Evolutionary conservation across 1,140 invertebrate genomes (phyloP).

Genomic region (Belonocnema kinseyi): DNA sequence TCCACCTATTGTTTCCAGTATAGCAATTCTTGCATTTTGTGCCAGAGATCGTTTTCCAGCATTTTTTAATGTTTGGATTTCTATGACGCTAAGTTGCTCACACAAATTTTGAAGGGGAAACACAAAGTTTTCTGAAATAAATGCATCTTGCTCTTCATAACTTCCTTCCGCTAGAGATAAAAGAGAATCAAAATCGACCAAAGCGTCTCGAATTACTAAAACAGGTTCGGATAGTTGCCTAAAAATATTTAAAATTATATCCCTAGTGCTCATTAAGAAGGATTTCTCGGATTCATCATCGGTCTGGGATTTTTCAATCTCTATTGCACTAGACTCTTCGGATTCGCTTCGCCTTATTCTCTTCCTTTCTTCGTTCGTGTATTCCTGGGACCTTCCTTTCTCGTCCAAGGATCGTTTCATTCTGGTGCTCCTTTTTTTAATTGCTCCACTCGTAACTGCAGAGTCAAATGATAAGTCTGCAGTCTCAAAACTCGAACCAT

Average conservation of each 20-base stretch:
- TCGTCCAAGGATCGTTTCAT: slow-evolving; percentile 53
- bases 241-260: slow-evolving; percentile 56
- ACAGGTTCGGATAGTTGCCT: slow-evolving; percentile 57
- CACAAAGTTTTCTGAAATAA: slow-evolving; percentile 59
- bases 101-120: slow-evolving; percentile 64
- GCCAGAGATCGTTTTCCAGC: slow-evolving; percentile 59
- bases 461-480: slow-evolving; percentile 59
- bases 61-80: slow-evolving; percentile 61
- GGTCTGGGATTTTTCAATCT: slow-evolving; percentile 41
- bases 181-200: slow-evolving; percentile 61
- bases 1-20: slow-evolving; percentile 67
- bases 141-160: slow-evolving; percentile 52
- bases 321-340: not conserved
- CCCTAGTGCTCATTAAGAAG: slow-evolving; percentile 54
- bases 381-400: slow-evolving; percentile 58
- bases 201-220: slow-evolving; percentile 54
- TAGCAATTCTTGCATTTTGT: slow-evolving; percentile 61
- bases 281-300: slow-evolving; percentile 44
- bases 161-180: slow-evolving; percentile 32
- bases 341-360: slow-evolving; percentile 46
- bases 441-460: slow-evolving; percentile 41
- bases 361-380: slow-evolving; percentile 47
- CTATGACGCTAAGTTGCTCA: slow-evolving; percentile 60
- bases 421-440: slow-evolving; percentile 46
- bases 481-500: slow-evolving; percentile 46